phyloP scores from a whole-genome alignment of 2,888 invertebrate genomes.

The Lithophane semibrunnea region DNA sequence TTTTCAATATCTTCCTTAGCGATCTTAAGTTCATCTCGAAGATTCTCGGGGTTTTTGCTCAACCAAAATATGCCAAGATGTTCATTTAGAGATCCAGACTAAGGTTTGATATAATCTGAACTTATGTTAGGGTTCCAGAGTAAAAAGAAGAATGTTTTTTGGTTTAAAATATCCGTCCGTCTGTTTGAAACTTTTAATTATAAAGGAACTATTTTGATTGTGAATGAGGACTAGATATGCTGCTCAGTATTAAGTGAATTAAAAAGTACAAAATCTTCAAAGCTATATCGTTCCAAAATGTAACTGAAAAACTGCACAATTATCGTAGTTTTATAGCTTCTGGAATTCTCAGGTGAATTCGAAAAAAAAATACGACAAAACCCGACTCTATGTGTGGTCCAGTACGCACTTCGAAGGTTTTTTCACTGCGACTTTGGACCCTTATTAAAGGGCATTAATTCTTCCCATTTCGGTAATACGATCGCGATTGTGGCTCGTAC shows the following conservation, averaged over 20 bases:
- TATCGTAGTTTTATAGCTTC: neutral
- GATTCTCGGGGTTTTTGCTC: constrained; percentile 40
- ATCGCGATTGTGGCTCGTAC: constrained; percentile 64
- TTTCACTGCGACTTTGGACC: constrained; percentile 36
- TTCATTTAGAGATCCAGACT: constrained; percentile 6
- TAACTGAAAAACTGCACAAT: neutral
- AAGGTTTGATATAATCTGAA: constrained; percentile 36
- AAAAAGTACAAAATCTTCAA: neutral
- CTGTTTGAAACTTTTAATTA: neutral
- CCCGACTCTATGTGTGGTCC: constrained; percentile 10
- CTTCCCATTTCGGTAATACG: constrained; percentile 62
- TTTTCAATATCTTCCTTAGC: constrained; percentile 44
- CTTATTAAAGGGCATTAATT: constrained; percentile 63
- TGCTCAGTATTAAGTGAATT: neutral
- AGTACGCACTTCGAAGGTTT: constrained; percentile 12
- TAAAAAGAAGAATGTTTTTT: neutral
- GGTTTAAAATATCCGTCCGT: neutral
- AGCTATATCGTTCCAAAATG: neutral
- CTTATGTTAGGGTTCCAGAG: neutral
- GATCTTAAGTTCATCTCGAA: constrained; percentile 48
- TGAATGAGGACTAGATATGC: neutral
- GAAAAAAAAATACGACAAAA: constrained; percentile 2
- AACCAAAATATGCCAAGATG: constrained; percentile 42
- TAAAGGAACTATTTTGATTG: neutral
- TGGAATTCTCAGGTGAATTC: neutral